A percentile compares a stretch with the other conserved stretches of the same genome.
Conservation (phyloP, 2,797 vertebrate species). For the Acrossocheilus fasciatus region DNA sequence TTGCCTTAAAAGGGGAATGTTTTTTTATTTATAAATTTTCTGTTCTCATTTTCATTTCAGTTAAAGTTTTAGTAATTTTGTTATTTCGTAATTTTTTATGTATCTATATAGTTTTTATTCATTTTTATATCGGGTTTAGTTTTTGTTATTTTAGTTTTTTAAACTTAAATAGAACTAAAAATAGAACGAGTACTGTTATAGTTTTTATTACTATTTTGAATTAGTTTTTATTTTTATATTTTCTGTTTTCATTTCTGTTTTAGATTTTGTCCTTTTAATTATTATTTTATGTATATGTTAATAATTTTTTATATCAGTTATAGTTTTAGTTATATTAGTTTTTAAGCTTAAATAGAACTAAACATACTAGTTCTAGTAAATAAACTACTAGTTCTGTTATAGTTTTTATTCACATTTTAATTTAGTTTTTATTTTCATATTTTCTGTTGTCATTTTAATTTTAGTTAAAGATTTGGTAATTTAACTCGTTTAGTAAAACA, state of each 20-base stretch:
- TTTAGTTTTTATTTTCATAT: too few species aligned
- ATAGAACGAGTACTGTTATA: neutral
- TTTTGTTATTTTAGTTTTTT: neutral
- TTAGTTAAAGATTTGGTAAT: neutral
- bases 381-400: neutral
- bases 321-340: neutral
- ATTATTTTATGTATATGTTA: neutral
- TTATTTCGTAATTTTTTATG: neutral
- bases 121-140: neutral
- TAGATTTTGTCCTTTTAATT: neutral
- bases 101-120: neutral
- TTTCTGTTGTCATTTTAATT: neutral
- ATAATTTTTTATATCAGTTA: neutral
- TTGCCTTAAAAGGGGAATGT: slow-evolving; percentile 70
- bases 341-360: neutral
- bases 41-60: neutral
- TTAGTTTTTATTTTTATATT: neutral
- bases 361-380: neutral
- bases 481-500: slow-evolving; percentile 53
- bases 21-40: neutral
- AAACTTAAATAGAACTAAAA: neutral
- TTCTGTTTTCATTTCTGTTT: neutral
- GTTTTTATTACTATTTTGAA: neutral
- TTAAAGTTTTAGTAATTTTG: neutral
- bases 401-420: neutral